phyloP scores from a whole-genome alignment of 2,797 vertebrate genomes.

The Pangasius sanitwongsei region DNA sequence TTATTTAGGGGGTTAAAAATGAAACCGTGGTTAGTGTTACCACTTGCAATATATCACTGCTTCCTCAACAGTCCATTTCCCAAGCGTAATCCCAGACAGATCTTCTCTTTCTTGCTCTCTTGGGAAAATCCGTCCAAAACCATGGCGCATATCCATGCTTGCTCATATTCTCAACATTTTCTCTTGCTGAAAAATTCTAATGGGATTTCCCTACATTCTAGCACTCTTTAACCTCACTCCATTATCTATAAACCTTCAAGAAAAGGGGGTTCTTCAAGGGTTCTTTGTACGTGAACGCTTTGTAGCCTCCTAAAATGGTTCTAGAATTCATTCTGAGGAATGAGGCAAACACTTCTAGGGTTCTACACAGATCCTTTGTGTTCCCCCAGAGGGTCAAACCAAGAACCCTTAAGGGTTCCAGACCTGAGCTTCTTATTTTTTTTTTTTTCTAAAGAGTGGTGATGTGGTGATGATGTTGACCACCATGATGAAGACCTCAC shows the following conservation, averaged over 20 bases:
- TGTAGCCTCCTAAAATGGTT: not conserved
- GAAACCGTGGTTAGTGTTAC: not conserved
- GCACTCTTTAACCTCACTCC: not conserved
- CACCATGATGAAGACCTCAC: not conserved
- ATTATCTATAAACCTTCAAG: not conserved
- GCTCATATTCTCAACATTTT: not conserved
- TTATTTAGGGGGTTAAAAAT: not conserved
- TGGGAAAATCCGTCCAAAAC: not conserved
- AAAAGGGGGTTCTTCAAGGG: not conserved
- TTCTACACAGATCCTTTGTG: not conserved
- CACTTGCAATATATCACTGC: not conserved
- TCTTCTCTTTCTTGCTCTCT: not conserved
- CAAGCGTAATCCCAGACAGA: not conserved
- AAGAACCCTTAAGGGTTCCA: not conserved
- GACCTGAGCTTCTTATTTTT: not conserved
- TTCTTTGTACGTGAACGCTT: not conserved
- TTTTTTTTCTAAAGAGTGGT: not conserved
- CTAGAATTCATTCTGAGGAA: not conserved
- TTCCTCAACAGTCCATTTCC: not conserved
- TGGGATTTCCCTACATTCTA: not conserved
- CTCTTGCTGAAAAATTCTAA: not conserved
- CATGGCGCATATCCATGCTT: too few species aligned
- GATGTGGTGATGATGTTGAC: not conserved
- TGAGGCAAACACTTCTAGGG: not conserved
- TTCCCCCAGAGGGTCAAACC: not conserved